Base-by-base conservation (phyloP, 64 coral and sea anemone genomes). In the Stichodactyla mertensii region DNA sequence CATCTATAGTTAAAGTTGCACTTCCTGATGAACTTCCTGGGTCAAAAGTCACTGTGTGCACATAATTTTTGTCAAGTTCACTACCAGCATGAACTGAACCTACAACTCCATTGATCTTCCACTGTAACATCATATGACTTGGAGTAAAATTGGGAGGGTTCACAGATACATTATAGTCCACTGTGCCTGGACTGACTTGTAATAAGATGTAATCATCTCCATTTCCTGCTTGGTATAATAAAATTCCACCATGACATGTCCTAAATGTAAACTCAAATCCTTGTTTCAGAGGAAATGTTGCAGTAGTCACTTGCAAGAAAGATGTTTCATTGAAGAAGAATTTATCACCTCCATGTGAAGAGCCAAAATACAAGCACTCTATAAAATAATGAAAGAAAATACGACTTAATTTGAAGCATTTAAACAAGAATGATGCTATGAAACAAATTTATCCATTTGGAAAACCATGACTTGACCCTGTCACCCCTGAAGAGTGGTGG, bases 291-390 rank as follows among this genome's bases (percentile, higher is more conserved):
- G 88, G 83, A 61, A 94, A 59, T 4, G 52, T 69, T 74, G 55
- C 78, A 28, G 85, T 54, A 15, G 55, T 24, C 10, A 89, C 79
- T 90, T 90, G 88, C n/a, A 94, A 87, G 7, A 26, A 18, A 61
- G 92, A 94, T 31, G 88, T 90, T 6, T 77, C 55, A 89, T 94
- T 94, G 71, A 94, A 94, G 71, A 92, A 92, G 61, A 92, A 92
- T 66, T 59, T 87, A 61, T 85, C 83, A 61, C 56, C 54, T 85
- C 16, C 57, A 59, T 61, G 6, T 16, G 55, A 11, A 8, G 18
- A 20, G 6, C 54, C 14, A 45, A 85, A 61, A 85, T 56, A 61
- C 52, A 57, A 16, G 27, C 22, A 82, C 6, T 45, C 83, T 84
- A 45, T 16, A 27, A 60, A 45, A 83, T 54, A 84, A 60, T 14